Evolutionary conservation across 2,797 vertebrate species (phyloP), one percentile per base, ranked within the genome.

Genomic region (Spea hammondii): DNA sequence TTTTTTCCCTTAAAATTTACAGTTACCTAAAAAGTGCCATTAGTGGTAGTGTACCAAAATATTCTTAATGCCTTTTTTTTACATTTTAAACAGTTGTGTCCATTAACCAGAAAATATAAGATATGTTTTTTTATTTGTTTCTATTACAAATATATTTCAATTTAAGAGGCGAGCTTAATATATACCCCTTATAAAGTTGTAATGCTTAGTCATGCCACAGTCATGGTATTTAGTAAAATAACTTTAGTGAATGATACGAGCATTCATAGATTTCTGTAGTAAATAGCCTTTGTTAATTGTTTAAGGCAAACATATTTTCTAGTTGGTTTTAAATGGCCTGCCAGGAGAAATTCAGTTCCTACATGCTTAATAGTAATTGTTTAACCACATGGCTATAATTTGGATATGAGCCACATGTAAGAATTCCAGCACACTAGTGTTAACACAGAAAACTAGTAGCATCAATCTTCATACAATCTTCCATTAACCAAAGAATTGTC

Each of bases 381-480:
- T 79, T 68, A 68, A 60, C 70, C 64, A 62, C 65, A 79, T 48
- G 65, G 77, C 54, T 79, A 62, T 74, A 68, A 74, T 74, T 79
- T 79, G 70, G 70, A 73, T 44, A 10, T 46, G 55, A 12, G 50
- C 77, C 77, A 79, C 70, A 49, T n/a, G 9, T 62, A 66, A 48
- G 53, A 78, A 72, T 71, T 71, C 45, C 64, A 57, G 10, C 57
- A 54, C 46, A 57, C 13, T 72, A n/a, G 69, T 72, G 65, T 72
- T 66, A 5, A 46, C 51, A 68, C 64, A 14, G 71, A 79, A 50
- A 44, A 9, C 53, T n/a, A n/a, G n/a, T n/a, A n/a, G n/a, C n/a
- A 57, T 11, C 55, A 1, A 57, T 57, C 10, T 5, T 57, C 55
- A 13, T 57, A 57, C n/a, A 57, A 13, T 57, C 55, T 57, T 72